A percentile compares a stretch with the other conserved stretches of the same genome.
Evolutionary conservation across 2,113 vertebrate genomes (phyloP).

Genomic region (Zeus faber): DNA sequence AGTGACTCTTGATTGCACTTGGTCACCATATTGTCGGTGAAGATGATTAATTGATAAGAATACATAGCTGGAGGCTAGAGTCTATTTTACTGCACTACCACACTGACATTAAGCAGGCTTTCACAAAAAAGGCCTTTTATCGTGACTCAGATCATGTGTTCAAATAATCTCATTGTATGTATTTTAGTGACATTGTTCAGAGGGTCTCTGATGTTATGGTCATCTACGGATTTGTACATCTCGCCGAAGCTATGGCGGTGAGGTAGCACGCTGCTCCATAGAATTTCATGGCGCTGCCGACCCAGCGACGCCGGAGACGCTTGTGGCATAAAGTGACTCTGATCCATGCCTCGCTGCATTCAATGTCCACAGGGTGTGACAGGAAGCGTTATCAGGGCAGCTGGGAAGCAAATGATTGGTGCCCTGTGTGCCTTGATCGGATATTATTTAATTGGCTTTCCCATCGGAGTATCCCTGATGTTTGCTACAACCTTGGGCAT

Average conservation of each 20-base stretch:
- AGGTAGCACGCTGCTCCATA: conserved; percentile 10
- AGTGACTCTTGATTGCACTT: too few species aligned
- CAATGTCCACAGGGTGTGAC: conserved; percentile 64
- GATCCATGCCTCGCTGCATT: too few species aligned
- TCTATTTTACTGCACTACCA: too few species aligned
- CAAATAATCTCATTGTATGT: neutral
- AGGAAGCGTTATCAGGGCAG: conserved; percentile 78
- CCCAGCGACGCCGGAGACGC: neutral
- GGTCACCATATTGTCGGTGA: too few species aligned
- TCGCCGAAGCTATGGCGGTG: conserved; percentile 59
- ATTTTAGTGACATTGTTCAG: conserved; percentile 53
- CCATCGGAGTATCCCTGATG: conserved; percentile 76
- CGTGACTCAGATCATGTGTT: too few species aligned
- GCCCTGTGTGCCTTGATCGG: conserved; percentile 67
- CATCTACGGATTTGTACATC: conserved; percentile 55
- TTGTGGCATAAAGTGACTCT: neutral
- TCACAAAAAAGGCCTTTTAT: too few species aligned
- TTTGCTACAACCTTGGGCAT: conserved; percentile 78
- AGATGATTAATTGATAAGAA: too few species aligned
- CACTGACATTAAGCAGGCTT: too few species aligned
- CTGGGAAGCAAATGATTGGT: conserved; percentile 80
- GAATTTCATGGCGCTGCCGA: conserved; percentile 1
- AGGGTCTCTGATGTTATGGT: conserved; percentile 59
- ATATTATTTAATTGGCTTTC: conserved; percentile 79
- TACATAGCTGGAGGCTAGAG: too few species aligned